Evolutionary conservation across 2,113 vertebrate genomes (phyloP).

Genomic region (Forbesichthys papilliferus): DNA sequence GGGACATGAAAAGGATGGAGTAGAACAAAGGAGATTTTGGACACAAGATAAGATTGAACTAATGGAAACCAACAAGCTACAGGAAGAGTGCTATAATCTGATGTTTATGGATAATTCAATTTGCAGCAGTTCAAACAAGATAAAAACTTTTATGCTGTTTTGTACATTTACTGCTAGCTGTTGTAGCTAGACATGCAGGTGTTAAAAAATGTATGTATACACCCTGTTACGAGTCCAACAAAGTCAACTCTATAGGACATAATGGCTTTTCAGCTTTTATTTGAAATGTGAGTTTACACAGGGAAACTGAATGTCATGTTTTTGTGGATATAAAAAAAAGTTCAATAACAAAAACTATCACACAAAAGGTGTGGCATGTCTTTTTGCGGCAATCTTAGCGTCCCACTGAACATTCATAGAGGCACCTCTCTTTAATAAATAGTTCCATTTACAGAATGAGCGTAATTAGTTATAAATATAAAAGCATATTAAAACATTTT

Average conservation of each 20-base stretch:
- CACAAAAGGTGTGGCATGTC: slow-evolving; percentile 72
- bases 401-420: slow-evolving; percentile 56
- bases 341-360: slow-evolving; percentile 75
- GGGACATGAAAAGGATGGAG: neutral
- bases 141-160: neutral
- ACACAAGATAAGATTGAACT: neutral
- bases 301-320: slow-evolving; percentile 75
- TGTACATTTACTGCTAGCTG: too few species aligned
- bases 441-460: slow-evolving; percentile 72
- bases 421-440: slow-evolving; percentile 77
- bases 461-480: slow-evolving; percentile 75
- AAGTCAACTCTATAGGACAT: neutral
- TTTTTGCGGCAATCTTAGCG: slow-evolving; percentile 64
- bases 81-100: neutral
- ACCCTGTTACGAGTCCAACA: neutral
- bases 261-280: slow-evolving; percentile 62
- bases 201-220: neutral
- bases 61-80: neutral
- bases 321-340: slow-evolving; percentile 79
- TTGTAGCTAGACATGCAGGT: too few species aligned
- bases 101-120: neutral
- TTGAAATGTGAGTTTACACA: slow-evolving; percentile 80
- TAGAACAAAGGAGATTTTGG: neutral
- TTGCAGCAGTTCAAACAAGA: neutral
- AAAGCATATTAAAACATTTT: slow-evolving; percentile 66